phyloP scores from a whole-genome alignment of 2,113 vertebrate species.

The Nymphicus hollandicus region DNA sequence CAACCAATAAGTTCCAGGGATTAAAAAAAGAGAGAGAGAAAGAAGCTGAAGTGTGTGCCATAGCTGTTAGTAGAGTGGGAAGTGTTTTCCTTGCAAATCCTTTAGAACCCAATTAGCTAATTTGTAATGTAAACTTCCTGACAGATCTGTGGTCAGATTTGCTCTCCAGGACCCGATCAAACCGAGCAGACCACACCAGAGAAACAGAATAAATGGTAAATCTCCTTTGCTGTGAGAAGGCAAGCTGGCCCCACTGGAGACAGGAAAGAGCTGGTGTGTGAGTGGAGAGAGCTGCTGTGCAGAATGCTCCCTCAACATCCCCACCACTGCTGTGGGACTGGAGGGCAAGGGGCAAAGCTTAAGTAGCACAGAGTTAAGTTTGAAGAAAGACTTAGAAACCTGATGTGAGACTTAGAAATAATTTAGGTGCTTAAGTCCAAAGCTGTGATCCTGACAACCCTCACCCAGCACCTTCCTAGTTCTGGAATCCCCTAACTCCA shows the following conservation, averaged over 20 bases:
- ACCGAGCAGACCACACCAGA: slow-evolving; percentile 13
- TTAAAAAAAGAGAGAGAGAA: slow-evolving; percentile 27
- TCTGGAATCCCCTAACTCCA: neutral
- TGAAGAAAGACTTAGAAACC: neutral
- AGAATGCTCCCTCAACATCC: neutral
- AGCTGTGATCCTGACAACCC: neutral
- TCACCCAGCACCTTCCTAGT: neutral
- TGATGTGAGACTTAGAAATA: neutral
- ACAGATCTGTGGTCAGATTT: slow-evolving; percentile 53
- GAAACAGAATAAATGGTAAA: neutral
- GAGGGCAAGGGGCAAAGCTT: neutral
- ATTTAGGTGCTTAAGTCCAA: neutral
- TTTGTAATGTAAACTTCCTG: slow-evolving; percentile 71
- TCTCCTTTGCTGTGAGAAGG: neutral
- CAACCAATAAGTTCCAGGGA: slow-evolving; percentile 71
- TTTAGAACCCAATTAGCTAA: slow-evolving; percentile 74
- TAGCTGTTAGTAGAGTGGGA: slow-evolving; percentile 66
- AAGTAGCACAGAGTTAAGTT: neutral
- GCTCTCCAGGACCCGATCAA: slow-evolving; percentile 35
- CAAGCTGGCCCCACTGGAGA: neutral
- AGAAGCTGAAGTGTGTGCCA: slow-evolving; percentile 56
- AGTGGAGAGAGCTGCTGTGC: neutral
- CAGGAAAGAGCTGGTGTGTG: neutral
- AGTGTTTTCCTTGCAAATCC: slow-evolving; percentile 72
- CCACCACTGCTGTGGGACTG: accelerated